Conservation (phyloP, 2,113 vertebrate genomes). For the Herpailurus yagouaroundi region DNA sequence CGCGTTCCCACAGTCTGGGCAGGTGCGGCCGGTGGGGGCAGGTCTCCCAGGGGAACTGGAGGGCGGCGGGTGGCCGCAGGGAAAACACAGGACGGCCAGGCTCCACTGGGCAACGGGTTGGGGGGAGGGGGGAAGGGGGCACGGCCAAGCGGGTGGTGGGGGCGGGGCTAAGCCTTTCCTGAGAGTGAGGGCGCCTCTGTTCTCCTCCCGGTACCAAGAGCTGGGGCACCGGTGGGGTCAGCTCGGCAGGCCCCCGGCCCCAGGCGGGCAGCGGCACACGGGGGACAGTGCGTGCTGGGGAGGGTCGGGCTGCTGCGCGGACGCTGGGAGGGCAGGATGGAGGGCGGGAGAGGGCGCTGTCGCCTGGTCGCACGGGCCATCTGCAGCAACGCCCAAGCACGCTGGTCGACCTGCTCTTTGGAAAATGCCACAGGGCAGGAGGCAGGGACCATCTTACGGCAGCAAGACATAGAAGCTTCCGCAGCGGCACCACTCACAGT, state of each 20-base stretch:
- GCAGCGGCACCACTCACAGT: neutral
- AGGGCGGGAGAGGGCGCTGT: neutral
- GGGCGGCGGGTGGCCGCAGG: neutral
- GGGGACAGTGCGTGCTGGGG: neutral
- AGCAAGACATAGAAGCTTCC: neutral
- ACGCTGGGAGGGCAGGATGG: neutral
- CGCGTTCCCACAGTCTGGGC: accelerated
- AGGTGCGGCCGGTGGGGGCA: neutral
- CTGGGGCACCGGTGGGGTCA: neutral
- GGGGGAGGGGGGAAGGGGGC: neutral
- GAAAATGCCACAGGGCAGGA: neutral
- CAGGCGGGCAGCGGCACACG: neutral
- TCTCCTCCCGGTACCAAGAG: neutral
- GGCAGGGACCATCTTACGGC: neutral
- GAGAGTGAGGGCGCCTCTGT: neutral
- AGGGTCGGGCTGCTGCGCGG: neutral
- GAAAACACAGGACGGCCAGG: neutral
- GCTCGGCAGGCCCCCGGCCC: neutral
- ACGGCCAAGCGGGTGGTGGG: accelerated
- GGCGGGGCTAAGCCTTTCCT: neutral
- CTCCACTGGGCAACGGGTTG: neutral
- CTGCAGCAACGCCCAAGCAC: neutral
- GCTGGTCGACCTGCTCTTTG: neutral
- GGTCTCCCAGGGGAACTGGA: neutral
- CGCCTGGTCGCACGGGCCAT: neutral